phyloP scores from a whole-genome alignment of 2,888 invertebrate genomes.

The Lymantria monacha region DNA sequence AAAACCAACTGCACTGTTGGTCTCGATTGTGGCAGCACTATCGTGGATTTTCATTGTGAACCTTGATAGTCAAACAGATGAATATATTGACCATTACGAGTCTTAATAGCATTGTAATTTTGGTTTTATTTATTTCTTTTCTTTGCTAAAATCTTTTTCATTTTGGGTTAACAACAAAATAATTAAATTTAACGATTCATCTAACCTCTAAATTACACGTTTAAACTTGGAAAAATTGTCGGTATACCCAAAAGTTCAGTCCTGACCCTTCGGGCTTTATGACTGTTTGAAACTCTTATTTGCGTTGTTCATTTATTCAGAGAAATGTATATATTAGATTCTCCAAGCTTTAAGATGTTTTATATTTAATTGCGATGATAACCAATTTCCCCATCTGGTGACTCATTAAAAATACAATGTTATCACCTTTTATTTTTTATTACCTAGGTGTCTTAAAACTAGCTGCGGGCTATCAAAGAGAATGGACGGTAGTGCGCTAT shows the following conservation, averaged over 20 bases:
- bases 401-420: too few species aligned
- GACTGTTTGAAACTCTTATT: constrained; percentile 54
- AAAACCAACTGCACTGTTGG: too few species aligned
- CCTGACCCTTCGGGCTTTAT: constrained; percentile 43
- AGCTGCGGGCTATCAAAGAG: too few species aligned
- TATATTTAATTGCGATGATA: constrained; percentile 45
- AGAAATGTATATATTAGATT: constrained; percentile 50
- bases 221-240: constrained; percentile 46
- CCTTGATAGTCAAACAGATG: too few species aligned
- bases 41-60: too few species aligned
- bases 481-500: too few species aligned
- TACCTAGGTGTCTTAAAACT: too few species aligned
- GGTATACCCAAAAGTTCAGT: constrained; percentile 38
- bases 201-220: constrained; percentile 40
- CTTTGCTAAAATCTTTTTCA: constrained; percentile 19
- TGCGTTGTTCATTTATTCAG: constrained; percentile 58
- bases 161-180: constrained; percentile 29
- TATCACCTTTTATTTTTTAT: too few species aligned
- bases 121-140: constrained; percentile 3
- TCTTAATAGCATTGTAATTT: background rate
- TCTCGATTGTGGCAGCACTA: too few species aligned
- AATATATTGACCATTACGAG: background rate
- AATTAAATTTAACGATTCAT: constrained; percentile 38
- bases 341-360: constrained; percentile 50
- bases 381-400: constrained; percentile 8